Evolutionary conservation across 2,888 invertebrate genomes (phyloP), one percentile per base, ranked within the genome.

Genomic region (Watsonalla binaria): DNA sequence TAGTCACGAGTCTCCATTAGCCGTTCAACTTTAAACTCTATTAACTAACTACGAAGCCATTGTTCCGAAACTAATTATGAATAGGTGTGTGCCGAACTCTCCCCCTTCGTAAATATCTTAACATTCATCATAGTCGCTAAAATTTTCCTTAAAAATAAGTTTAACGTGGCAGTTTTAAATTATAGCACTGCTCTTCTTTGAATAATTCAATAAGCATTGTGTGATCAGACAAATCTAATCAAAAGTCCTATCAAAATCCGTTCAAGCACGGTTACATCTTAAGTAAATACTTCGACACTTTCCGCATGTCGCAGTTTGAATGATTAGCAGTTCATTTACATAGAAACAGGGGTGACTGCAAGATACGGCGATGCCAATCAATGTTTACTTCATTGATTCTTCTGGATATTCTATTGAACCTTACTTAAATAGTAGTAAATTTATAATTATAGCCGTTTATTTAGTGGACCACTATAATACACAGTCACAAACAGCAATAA

Each of bases 151-250:
- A 24, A 71, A 70, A 76, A 68, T 78, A 72, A 72, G 66, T 71
- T 74, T 67, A 70, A 70, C 73, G 61, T 61, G 65, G 61, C 68
- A 74, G 74, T 80, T 82, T 80, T 76, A 79, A 76, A 79, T 78
- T 68, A 72, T 65, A 68, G 60, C 70, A 57, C 65, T 62, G 65
- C 61, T 68, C 67, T 67, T 62, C 61, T 61, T 62, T 82, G 75
- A 81, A 83, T 84, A 80, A 84, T 84, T 82, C 78, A 80, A 81
- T 82, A 72, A 76, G 68, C 63, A 64, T 59, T 58, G 70, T 74
- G 74, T 70, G 72, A 63, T 69, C 70, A 70, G 72, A 75, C 73
- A 75, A 78, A 84, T 81, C 73, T 78, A 80, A 82, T 82, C 77
- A 77, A 71, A 80, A 79, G 75, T 81, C 73, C 59, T 66, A 60